These are phyloP conservation scores for Oreochromis niloticus DNA, from an alignment of 2,113 vertebrate species.

Conservation along the genomic window DNA sequence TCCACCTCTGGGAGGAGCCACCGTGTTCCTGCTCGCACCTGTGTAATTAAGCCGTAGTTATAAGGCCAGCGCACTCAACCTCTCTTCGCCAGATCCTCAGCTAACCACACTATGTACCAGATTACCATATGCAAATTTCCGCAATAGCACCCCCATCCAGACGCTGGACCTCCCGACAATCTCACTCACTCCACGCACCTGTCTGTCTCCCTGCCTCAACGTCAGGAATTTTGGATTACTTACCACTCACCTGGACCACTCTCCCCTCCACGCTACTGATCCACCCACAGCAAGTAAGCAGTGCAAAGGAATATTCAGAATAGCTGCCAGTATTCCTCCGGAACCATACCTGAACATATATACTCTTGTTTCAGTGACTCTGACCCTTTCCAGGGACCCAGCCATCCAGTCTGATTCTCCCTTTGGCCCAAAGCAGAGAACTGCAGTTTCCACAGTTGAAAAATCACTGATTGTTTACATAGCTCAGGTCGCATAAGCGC, in stretches of 20 bases:
- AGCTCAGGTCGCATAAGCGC: background rate
- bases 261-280: background rate
- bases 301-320: background rate
- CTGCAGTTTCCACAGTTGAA: background rate
- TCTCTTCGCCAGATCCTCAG: too few relatives aligned
- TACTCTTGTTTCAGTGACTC: background rate
- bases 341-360: background rate
- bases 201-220: background rate
- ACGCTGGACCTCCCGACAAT: background rate
- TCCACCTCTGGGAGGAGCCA: background rate
- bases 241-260: background rate
- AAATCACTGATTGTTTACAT: background rate
- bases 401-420: background rate
- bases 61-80: background rate
- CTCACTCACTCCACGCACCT: background rate
- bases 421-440: background rate
- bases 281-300: background rate
- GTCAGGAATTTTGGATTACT: background rate
- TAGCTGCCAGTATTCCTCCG: background rate
- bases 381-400: background rate
- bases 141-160: background rate
- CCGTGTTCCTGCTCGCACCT: background rate
- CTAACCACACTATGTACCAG: background rate
- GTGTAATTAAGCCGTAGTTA: background rate
- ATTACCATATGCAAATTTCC: background rate